Evolutionary conservation across 2,113 vertebrate genomes (phyloP).

Genomic region (Ailuropoda melanoleuca): DNA sequence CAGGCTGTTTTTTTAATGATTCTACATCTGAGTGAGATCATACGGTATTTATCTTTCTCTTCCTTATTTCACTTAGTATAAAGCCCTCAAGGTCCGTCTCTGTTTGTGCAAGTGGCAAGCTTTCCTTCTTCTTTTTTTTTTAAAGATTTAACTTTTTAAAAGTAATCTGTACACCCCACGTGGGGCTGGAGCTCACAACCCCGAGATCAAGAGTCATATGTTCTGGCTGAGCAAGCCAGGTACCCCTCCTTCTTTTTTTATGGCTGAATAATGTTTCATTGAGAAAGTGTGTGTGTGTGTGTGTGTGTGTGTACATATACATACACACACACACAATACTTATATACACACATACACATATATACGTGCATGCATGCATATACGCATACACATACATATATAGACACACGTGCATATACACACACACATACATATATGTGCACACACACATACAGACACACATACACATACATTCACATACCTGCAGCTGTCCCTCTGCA

Average conservation of each 20-base stretch:
- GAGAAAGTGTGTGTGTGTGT: neutral
- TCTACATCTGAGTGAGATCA: neutral
- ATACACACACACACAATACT: no score
- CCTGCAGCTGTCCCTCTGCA: neutral
- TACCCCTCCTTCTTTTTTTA: neutral
- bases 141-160: neutral
- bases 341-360: no score
- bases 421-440: no score
- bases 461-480: neutral
- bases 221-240: neutral
- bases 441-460: neutral
- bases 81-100: neutral
- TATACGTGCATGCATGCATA: no score
- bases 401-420: no score
- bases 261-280: neutral
- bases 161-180: neutral
- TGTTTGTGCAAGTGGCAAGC: neutral
- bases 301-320: no score
- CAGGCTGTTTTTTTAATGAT: neutral
- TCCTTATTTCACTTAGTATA: neutral
- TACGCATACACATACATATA: no score
- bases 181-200: neutral
- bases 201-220: neutral
- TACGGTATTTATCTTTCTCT: neutral
- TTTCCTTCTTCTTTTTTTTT: neutral